Percentiles rank a stretch among this genome's conserved stretches.
Conservation (phyloP, 2,888 invertebrate species). For the Stenurella melanura region DNA sequence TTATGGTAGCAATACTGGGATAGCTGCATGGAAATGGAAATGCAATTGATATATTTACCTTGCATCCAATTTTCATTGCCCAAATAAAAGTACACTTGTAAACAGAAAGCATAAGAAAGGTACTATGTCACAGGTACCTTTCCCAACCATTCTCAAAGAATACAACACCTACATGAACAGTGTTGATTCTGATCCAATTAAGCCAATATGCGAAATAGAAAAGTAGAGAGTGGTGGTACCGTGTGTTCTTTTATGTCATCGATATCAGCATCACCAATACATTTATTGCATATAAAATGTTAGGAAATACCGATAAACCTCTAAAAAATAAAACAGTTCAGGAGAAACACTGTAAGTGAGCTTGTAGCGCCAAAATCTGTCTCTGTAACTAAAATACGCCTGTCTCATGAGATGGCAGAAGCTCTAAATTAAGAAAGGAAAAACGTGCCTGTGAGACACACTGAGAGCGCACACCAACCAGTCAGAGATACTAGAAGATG, state of each 20-base stretch:
- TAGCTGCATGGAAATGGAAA: background rate
- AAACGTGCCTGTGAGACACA: background rate
- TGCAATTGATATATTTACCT: background rate
- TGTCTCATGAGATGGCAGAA: background rate
- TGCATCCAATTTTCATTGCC: background rate
- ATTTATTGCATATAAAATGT: conserved; percentile 12
- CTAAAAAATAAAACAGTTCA: background rate
- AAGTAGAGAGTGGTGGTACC: conserved; percentile 21
- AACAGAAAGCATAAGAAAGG: conserved; percentile 22
- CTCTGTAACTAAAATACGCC: background rate
- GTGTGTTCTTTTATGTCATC: conserved; percentile 22
- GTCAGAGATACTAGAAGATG: conserved; percentile 9
- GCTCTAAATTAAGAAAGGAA: background rate
- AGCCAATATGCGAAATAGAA: conserved; percentile 25
- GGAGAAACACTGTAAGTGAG: conserved; percentile 18
- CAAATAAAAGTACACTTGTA: conserved; percentile 18
- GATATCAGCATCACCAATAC: conserved; percentile 20
- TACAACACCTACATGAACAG: conserved; percentile 27
- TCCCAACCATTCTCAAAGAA: conserved; percentile 20
- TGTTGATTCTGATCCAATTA: conserved; percentile 34
- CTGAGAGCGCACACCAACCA: background rate
- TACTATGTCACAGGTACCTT: conserved; percentile 23
- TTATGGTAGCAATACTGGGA: too few relatives aligned
- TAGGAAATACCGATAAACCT: conserved; percentile 17
- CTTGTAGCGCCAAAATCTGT: conserved; percentile 20